Conservation (phyloP, 2,888 invertebrate species). For the Dysmachus trigonus region DNA sequence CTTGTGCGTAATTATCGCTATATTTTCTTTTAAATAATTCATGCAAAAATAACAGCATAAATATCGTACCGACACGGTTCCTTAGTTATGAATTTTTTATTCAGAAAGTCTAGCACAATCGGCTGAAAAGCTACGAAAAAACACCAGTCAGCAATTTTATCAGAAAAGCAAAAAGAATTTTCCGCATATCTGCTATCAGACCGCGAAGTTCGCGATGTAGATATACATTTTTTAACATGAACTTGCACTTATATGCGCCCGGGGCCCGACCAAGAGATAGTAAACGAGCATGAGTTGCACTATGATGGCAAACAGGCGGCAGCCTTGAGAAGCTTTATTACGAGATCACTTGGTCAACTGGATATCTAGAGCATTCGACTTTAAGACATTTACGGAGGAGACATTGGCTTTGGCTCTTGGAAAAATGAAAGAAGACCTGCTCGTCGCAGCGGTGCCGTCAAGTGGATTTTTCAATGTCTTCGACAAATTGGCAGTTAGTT, state of each 20-base stretch:
- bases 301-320: constrained; percentile 10
- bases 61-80: too few species aligned
- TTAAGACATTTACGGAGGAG: constrained; percentile 30
- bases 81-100: background rate
- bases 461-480: constrained; percentile 24
- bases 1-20: too few species aligned
- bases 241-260: constrained; percentile 22
- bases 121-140: background rate
- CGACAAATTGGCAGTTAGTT: constrained; percentile 6
- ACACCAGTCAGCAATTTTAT: background rate
- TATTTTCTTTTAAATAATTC: too few species aligned
- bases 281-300: constrained; percentile 14
- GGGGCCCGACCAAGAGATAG: constrained; percentile 7
- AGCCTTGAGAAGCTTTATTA: constrained; percentile 20
- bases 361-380: constrained; percentile 32
- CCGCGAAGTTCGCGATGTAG: background rate
- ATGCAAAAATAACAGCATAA: too few species aligned
- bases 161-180: background rate
- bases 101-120: background rate
- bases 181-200: constrained; percentile 13
- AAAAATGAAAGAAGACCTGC: background rate
- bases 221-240: constrained; percentile 35
- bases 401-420: constrained; percentile 46
- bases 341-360: constrained; percentile 28
- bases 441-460: constrained; percentile 16